Percentiles rank a stretch among this genome's conserved stretches.
Conservation (phyloP, 2,888 invertebrate genomes). For the Fissipunctia ypsillon region DNA sequence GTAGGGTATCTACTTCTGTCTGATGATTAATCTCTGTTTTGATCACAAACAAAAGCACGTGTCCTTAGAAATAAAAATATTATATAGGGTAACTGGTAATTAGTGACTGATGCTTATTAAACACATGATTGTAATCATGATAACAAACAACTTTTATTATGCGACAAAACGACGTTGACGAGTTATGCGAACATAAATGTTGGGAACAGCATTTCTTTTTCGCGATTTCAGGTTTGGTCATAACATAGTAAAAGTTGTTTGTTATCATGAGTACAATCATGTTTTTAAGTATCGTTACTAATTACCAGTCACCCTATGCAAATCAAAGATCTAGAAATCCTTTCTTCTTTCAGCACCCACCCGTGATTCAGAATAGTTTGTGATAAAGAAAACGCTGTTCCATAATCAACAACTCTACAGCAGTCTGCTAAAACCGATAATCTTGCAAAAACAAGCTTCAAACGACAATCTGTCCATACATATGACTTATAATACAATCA, state of each 20-base stretch:
- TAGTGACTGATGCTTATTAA: too few relatives aligned
- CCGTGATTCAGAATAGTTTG: background rate
- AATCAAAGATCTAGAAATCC: background rate
- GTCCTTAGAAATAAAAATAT: background rate
- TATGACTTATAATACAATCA: constrained; percentile 5
- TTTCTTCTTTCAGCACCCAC: background rate
- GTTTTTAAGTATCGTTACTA: too few relatives aligned
- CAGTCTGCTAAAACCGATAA: background rate
- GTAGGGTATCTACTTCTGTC: constrained; percentile 33
- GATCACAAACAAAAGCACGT: constrained; percentile 3
- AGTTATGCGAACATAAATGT: too few relatives aligned
- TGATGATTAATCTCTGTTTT: constrained; percentile 26
- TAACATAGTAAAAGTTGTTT: too few relatives aligned
- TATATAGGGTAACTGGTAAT: too few relatives aligned
- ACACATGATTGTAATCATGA: too few relatives aligned
- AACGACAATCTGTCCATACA: constrained; percentile 1
- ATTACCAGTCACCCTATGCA: too few relatives aligned
- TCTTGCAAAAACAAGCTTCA: background rate
- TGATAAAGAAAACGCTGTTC: background rate
- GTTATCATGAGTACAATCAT: too few relatives aligned
- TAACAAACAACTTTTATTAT: too few relatives aligned
- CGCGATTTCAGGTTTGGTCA: too few relatives aligned
- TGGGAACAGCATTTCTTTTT: too few relatives aligned
- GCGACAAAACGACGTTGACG: too few relatives aligned
- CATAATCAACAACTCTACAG: background rate